Conservation (phyloP, 2,888 invertebrate species). For the Leucozona laternaria region DNA sequence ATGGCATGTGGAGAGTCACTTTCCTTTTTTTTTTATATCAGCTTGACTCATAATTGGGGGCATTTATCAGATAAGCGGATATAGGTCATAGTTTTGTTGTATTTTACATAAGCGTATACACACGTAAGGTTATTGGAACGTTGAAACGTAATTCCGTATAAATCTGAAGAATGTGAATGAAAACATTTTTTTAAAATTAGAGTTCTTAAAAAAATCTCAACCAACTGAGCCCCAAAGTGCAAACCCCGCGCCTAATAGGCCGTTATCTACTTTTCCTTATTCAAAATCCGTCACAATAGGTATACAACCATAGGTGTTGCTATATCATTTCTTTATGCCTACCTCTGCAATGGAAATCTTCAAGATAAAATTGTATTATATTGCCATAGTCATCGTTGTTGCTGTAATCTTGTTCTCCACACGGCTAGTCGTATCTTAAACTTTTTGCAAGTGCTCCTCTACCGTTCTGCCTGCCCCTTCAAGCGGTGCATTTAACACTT, state of each 20-base stretch:
- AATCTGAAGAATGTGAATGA: no score
- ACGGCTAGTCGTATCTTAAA: conserved; percentile 32
- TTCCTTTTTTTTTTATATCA: no score
- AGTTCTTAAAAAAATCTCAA: no score
- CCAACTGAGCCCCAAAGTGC: no score
- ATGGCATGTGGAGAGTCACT: no score
- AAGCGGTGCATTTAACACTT: conserved; percentile 59
- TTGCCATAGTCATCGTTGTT: conserved; percentile 22
- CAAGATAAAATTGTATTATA: conserved; percentile 51
- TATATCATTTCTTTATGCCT: conserved; percentile 44
- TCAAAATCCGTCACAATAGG: neutral
- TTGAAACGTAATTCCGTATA: no score
- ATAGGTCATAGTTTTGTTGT: no score
- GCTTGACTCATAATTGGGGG: no score
- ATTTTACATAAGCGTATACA: no score
- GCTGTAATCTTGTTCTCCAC: conserved; percentile 9
- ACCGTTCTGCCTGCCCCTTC: neutral
- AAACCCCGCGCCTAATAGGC: neutral
- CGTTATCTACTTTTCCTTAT: neutral
- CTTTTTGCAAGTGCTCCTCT: conserved; percentile 35
- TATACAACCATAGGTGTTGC: conserved; percentile 48
- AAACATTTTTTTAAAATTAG: no score
- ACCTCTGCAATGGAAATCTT: conserved; percentile 61
- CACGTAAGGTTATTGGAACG: no score
- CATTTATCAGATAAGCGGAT: no score